Base-by-base conservation (phyloP, 2,888 invertebrate species). In the Catonia carolina region DNA sequence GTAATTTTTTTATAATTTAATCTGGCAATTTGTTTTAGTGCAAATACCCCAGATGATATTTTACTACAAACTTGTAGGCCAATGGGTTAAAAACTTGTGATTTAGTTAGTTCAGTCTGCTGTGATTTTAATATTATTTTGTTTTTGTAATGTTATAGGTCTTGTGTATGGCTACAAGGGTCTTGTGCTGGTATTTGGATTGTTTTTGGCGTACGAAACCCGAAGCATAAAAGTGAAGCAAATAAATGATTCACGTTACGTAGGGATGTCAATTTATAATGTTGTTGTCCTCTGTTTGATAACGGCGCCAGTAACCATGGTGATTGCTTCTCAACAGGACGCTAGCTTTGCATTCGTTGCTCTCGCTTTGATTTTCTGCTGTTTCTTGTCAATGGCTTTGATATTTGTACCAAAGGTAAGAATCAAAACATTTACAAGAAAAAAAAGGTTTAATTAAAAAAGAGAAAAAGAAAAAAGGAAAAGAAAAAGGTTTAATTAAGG, bases 231-330 rank as follows among this genome's bases (percentile, higher is more conserved):
- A 77, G 87, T 98, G 56, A 87, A 90, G 64, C 93, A 94, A 75
- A 93, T 99, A 70, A 99, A 99, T 75, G 99, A 99, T 77, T 95
- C 96, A 0, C 84, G 97, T 68, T 94, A 96, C 73, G 97, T 99
- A 22, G 97, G 96, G 64, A 95, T 99, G 93, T 93, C 96, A 70
- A 98, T 99, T 71, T 99, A 99, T 80, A 99, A 99, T 74, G 97
- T 99, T 65, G 97, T 97, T 62, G 94, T 99, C 37, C 79, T 99
- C 53, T 97, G 97, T 73, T 78, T 98, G 67, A 97, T 99, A 73
- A 98, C 98, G 7, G 97, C 94, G 17, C 98, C 99, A 0, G 97
- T 99, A 57, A 92, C 94, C 41, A 83, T 98, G 77, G 95, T 99
- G 64, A 97, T 99, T 67, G 89, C 92, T 61, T 92, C 92, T 65